Evolutionary conservation across 2,888 invertebrate genomes (phyloP), one percentile per base, ranked within the genome.

Genomic region (Coenonympha arcania): DNA sequence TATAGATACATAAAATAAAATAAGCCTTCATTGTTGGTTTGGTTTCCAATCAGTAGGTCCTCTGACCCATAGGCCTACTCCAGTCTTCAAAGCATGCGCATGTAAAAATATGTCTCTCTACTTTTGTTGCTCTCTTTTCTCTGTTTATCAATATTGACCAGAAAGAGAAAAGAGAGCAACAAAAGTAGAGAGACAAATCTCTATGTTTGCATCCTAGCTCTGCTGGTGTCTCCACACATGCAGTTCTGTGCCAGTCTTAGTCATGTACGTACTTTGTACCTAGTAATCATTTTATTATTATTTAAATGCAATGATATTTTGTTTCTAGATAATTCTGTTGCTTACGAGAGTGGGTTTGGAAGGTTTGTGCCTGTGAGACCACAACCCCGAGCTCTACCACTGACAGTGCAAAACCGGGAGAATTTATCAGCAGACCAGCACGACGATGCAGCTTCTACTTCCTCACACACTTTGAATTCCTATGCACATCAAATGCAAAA

Each of bases 321-420:
- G 57, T 57, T 77, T 78, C 58, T 69, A 87, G 87, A 87, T 57
- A 82, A 84, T 60, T 71, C 84, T 22, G 77, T 75, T 28, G 66
- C 80, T 47, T 83, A 80, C 71, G 87, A 87, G 61, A 79, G 80
- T 73, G 84, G 85, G 46, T 81, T 84, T 65, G 82, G 85, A 58
- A 75, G 87, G 59, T 87, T 87, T 74, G 87, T 87, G 28, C 87
- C 87, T 30, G 87, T 87, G 18, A 72, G 87, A 57, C 87, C 87
- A 1, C 87, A 87, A 60, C 87, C 87, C 2, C 74, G 87, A 34
- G 81, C 73, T 8, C 64, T 86, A 49, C 85, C 85, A 1, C 61
- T 85, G 55, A 82, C 80, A 61, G 81, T 77, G 4, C 85, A 86
- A 60, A 84, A 79, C 57, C 76, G 83, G 47, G 84, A 86, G 54